Evolutionary conservation across 2,113 vertebrate species (phyloP).

Genomic region (Engystomops pustulosus): DNA sequence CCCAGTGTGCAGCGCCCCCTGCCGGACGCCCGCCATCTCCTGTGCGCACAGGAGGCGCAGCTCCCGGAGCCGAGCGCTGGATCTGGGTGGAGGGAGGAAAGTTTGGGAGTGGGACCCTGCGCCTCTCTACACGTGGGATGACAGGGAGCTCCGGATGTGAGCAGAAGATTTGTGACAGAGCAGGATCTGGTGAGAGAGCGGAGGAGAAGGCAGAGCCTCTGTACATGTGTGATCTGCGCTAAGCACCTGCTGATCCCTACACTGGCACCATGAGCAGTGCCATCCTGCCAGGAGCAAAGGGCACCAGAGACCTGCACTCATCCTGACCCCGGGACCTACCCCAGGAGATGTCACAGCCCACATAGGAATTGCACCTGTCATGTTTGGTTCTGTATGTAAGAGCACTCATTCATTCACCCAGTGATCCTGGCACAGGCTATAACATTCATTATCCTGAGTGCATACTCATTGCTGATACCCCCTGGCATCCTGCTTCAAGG

Average conservation of each 20-base stretch:
- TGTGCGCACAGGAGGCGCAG: constrained; percentile 27
- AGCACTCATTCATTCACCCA: not conserved
- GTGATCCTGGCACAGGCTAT: not conserved
- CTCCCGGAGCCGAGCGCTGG: constrained; percentile 3
- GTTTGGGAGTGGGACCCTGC: constrained; percentile 23
- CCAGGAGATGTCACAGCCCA: not conserved
- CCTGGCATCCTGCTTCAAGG: not conserved
- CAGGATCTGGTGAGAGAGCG: not conserved
- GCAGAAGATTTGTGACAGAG: not conserved
- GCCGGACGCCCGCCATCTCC: constrained; percentile 61
- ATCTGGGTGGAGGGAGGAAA: constrained; percentile 43
- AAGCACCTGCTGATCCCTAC: not conserved
- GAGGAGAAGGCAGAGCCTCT: not conserved
- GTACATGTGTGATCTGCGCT: not conserved
- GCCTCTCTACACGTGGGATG: constrained; percentile 33
- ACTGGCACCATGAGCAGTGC: not conserved
- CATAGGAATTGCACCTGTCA: not conserved
- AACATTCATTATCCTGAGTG: not conserved
- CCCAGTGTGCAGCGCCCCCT: constrained; percentile 74
- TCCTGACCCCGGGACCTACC: not conserved
- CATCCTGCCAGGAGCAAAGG: not conserved
- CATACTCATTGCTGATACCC: not conserved
- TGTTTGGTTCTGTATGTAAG: not conserved
- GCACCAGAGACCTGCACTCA: not conserved
- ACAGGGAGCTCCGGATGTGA: not conserved